Conservation (phyloP, 2,113 vertebrate genomes). For the Sebastes schlegelii region DNA sequence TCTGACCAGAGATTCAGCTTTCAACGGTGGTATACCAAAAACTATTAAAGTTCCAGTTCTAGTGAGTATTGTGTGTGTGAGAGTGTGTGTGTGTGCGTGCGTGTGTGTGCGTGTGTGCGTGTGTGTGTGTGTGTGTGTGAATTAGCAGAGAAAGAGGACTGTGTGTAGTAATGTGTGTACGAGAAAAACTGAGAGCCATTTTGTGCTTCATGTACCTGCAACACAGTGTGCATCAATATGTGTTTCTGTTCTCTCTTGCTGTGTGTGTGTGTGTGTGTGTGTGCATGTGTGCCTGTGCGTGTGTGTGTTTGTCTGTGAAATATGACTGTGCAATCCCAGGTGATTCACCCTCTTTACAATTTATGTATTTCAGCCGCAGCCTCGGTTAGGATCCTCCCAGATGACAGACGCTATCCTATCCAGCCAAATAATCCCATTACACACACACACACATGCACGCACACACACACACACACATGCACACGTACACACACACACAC, state of each 20-base stretch:
- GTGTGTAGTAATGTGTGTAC: neutral
- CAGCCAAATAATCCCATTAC: constrained; percentile 70
- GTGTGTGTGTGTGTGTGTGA: neutral
- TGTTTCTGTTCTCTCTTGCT: neutral
- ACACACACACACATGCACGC: constrained; percentile 20
- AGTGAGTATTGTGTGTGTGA: neutral
- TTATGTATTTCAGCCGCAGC: constrained; percentile 57
- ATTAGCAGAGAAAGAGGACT: neutral
- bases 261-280: neutral
- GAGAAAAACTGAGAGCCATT: neutral
- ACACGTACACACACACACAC: neutral
- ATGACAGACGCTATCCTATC: constrained; percentile 54
- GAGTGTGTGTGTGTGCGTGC: neutral
- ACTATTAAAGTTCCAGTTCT: no score
- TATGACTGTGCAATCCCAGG: constrained; percentile 57
- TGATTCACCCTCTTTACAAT: constrained; percentile 60
- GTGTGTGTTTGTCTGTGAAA: constrained; percentile 4
- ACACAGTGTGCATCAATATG: constrained; percentile 9
- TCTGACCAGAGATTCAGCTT: no score
- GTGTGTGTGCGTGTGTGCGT: neutral
- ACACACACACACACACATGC: constrained; percentile 21
- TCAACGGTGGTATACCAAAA: no score
- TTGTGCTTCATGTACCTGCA: constrained; percentile 30
- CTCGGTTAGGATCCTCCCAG: constrained; percentile 46
- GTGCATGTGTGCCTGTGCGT: neutral